Conservation (phyloP, 2,797 vertebrate species). For the Sebastes variabilis region DNA sequence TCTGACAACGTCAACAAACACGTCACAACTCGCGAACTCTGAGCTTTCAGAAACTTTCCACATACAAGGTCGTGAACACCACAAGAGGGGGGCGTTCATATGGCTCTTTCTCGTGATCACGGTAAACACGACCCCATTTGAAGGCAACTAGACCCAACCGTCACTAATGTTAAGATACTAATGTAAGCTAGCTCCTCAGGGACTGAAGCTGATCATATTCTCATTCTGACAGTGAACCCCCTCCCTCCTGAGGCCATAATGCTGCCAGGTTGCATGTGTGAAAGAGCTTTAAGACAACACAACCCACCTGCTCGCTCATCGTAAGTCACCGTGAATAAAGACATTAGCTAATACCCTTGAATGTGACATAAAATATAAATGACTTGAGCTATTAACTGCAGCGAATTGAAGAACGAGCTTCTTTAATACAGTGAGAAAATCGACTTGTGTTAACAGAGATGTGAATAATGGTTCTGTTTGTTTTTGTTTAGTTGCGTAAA, state of each 20-base stretch:
- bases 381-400: neutral
- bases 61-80: too few species aligned
- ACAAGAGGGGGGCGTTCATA: too few species aligned
- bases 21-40: too few species aligned
- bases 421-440: constrained; percentile 11
- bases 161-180: too few species aligned
- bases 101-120: too few species aligned
- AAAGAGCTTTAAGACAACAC: neutral
- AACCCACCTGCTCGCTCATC: neutral
- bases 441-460: constrained; percentile 25
- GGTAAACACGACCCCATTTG: too few species aligned
- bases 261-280: neutral
- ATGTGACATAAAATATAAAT: constrained; percentile 14
- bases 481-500: constrained; percentile 33
- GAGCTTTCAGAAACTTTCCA: too few species aligned
- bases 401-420: neutral
- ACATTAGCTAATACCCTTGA: constrained; percentile 18
- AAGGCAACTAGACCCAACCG: too few species aligned
- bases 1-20: too few species aligned
- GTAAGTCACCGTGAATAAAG: constrained; percentile 21
- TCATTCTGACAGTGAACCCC: neutral
- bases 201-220: too few species aligned
- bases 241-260: neutral
- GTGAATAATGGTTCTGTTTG: constrained; percentile 7
- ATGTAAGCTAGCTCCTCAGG: too few species aligned